Evolutionary conservation across 2,888 invertebrate species (phyloP), one percentile per base, ranked within the genome.

Genomic region (Myathropa florea): DNA sequence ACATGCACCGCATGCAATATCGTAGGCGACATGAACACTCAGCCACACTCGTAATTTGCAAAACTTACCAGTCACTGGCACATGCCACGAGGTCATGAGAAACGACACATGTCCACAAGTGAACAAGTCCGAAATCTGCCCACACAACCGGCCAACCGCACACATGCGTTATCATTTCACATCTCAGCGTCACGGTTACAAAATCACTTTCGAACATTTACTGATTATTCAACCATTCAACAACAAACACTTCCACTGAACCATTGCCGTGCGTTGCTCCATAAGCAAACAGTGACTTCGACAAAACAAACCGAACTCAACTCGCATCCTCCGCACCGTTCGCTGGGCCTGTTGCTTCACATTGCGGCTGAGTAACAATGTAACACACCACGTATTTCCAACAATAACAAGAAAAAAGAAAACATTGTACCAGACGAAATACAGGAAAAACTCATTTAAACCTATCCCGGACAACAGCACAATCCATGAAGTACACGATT

Each of bases 401-500:
- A 46, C 46, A 46, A 18, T 61, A 78, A 36, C 36, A 64, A 53
- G 24, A 33, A 26, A 39, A 72, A 46, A 55, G 57, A 60, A 55
- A 46, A 33, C 18, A 18, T 46, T n/a, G 9, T 18, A 7, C 46
- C 10, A 4, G 33, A 30, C 55, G 57, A 73, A 24, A 4, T 21
- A 14, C 14, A 39, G 2, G 67, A 72, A 72, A 70, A 36, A 59
- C 33, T 28, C 46, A 64, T 76, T 67, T 60, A 53, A 77, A 36
- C 72, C 33, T 39, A 64, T 72, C 80, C 53, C 64, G 59, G 71
- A 81, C 81, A 81, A 76, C 77, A 77, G 81, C 64, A 68, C 73
- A 81, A 72, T 81, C 72, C n/a, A 81, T 59, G 63, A 28, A 60
- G 72, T 67, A 57, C 81, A 72, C 81, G 81, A 85, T 85, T 81